Conservation (phyloP, 2,113 vertebrate genomes). For the Gymnocephalus cernua region DNA sequence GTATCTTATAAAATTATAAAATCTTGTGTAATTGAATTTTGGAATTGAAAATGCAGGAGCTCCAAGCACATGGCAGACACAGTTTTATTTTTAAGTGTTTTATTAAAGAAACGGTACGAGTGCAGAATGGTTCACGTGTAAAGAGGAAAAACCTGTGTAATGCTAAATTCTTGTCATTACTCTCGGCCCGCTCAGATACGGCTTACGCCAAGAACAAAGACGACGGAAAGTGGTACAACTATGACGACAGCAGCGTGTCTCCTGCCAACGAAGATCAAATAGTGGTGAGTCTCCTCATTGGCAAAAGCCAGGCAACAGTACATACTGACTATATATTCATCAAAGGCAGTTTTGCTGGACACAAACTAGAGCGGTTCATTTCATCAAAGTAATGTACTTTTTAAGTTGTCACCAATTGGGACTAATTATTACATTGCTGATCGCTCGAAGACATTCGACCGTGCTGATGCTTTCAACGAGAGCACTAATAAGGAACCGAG, state of each 20-base stretch:
- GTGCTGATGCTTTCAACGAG: background rate
- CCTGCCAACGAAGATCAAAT: slow-evolving; percentile 95
- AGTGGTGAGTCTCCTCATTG: slow-evolving; percentile 88
- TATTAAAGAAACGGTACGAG: background rate
- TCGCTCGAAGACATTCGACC: background rate
- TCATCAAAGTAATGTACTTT: background rate
- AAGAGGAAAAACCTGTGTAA: background rate
- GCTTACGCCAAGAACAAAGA: slow-evolving; percentile 98
- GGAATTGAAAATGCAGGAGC: background rate
- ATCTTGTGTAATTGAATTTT: background rate
- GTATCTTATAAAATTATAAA: too few relatives aligned
- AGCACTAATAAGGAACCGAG: background rate
- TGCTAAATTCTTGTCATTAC: background rate
- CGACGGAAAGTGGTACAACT: slow-evolving; percentile 98
- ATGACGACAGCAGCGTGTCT: slow-evolving; percentile 97
- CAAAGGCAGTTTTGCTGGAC: slow-evolving; percentile 16
- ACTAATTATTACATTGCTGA: slow-evolving; percentile 1
- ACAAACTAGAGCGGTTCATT: background rate
- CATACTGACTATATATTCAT: background rate
- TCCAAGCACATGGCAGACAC: background rate
- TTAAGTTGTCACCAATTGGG: background rate
- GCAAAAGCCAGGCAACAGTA: slow-evolving; percentile 1
- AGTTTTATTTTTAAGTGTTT: too few relatives aligned
- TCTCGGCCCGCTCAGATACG: slow-evolving; percentile 86
- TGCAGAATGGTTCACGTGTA: background rate